Evolutionary conservation across 1,140 invertebrate genomes (phyloP).

Genomic region (Chlorops oryzae): DNA sequence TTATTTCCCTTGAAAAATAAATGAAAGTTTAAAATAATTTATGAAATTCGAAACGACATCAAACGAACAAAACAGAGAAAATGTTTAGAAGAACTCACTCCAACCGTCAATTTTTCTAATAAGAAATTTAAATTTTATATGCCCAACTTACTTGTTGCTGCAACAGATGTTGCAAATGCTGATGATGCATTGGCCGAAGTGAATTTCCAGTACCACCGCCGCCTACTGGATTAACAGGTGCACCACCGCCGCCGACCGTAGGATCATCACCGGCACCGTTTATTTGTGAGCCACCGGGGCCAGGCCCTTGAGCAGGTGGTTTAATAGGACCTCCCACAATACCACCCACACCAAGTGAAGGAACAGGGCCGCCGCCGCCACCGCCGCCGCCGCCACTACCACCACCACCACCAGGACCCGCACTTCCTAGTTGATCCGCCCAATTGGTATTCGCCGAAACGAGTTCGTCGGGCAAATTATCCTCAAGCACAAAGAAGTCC

Average conservation of each 20-base stretch:
- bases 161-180: constrained; percentile 42
- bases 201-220: constrained; percentile 27
- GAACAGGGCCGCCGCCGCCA: constrained; percentile 44
- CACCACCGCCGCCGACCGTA: constrained; percentile 50
- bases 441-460: constrained; percentile 61
- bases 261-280: constrained; percentile 59
- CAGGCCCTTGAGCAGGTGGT: constrained; percentile 62
- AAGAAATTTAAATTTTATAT: no score
- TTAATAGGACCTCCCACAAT: constrained; percentile 49
- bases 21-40: background rate
- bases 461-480: constrained; percentile 87
- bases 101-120: background rate
- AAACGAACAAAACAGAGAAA: background rate
- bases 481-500: constrained; percentile 76
- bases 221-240: constrained; percentile 52
- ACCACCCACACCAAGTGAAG: constrained; percentile 57
- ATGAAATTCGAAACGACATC: background rate
- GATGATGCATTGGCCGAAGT: constrained; percentile 50
- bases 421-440: constrained; percentile 57
- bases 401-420: constrained; percentile 56
- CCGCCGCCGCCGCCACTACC: constrained; percentile 49
- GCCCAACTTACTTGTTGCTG: constrained; percentile 30
- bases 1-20: constrained; percentile 59
- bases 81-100: background rate
- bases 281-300: constrained; percentile 63